These are phyloP conservation scores for Drosophila paramelanica DNA, from an alignment of 2,888 invertebrate genomes.

Conservation along the genomic window DNA sequence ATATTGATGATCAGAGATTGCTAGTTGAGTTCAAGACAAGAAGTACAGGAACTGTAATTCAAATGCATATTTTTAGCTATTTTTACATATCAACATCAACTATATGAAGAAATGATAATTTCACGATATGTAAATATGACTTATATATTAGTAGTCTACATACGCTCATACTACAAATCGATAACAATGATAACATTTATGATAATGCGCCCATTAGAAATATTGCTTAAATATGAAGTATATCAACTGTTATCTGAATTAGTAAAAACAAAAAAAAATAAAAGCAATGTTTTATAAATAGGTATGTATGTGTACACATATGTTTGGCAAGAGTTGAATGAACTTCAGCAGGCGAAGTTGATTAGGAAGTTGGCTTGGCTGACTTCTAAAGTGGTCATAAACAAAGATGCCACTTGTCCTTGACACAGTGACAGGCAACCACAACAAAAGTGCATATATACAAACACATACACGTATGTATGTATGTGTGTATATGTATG, in stretches of 20 bases:
- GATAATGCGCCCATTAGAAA: constrained; percentile 25
- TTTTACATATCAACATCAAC: no score
- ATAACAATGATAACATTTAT: constrained; percentile 11
- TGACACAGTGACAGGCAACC: constrained; percentile 73
- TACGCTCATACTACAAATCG: constrained; percentile 19
- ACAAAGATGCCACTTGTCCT: constrained; percentile 77
- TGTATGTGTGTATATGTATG: constrained; percentile 12
- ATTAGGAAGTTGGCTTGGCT: constrained; percentile 61
- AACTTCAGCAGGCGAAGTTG: constrained; percentile 48
- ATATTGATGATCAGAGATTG: neutral
- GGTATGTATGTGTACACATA: neutral
- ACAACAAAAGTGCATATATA: constrained; percentile 32
- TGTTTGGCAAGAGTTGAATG: constrained; percentile 49
- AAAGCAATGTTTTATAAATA: neutral
- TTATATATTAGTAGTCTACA: constrained; percentile 12
- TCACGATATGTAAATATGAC: neutral
- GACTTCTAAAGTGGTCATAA: constrained; percentile 64
- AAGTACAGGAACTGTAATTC: no score
- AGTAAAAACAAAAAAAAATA: neutral
- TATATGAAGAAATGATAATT: no score
- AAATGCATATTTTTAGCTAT: no score
- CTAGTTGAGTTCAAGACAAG: neutral
- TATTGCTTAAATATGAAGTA: neutral
- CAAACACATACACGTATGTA: neutral
- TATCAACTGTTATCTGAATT: constrained; percentile 20